A percentile compares a stretch with the other conserved stretches of the same genome.
Conservation (phyloP, 2,113 vertebrate genomes). For the Hydrolagus affinis region DNA sequence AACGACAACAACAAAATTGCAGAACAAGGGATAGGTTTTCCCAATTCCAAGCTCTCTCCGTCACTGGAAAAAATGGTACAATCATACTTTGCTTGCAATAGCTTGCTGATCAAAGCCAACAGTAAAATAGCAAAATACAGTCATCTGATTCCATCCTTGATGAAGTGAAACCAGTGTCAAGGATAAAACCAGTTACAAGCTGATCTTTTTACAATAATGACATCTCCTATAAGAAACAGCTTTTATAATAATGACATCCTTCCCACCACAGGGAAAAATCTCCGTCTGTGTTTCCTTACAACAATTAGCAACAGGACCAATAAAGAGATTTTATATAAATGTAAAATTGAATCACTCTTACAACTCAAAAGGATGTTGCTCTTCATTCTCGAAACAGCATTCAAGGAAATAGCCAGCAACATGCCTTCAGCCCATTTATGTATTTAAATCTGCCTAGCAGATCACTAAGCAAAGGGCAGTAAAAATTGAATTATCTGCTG, state of each 20-base stretch:
- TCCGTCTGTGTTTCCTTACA: not conserved
- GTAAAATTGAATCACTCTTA: not conserved
- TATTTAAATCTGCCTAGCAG: not conserved
- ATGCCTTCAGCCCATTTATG: not conserved
- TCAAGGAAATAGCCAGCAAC: not conserved
- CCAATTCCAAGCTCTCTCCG: too few species aligned
- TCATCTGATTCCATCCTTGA: too few species aligned
- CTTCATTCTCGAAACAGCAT: too few species aligned
- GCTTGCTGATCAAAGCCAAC: too few species aligned
- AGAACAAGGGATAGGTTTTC: too few species aligned
- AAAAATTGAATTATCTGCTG: not conserved
- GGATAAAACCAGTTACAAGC: not conserved
- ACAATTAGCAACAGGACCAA: not conserved
- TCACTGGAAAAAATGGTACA: too few species aligned
- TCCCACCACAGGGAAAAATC: not conserved
- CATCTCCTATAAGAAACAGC: not conserved
- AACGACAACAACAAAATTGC: too few species aligned
- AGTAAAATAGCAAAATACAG: too few species aligned
- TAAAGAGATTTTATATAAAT: not conserved
- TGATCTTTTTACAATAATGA: too few species aligned
- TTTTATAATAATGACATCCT: too few species aligned
- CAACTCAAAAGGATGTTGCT: not conserved
- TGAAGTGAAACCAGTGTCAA: not conserved
- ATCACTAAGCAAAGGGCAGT: not conserved
- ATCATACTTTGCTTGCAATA: too few species aligned